Conservation (phyloP, 2,113 vertebrate genomes). For the Gopherus flavomarginatus region DNA sequence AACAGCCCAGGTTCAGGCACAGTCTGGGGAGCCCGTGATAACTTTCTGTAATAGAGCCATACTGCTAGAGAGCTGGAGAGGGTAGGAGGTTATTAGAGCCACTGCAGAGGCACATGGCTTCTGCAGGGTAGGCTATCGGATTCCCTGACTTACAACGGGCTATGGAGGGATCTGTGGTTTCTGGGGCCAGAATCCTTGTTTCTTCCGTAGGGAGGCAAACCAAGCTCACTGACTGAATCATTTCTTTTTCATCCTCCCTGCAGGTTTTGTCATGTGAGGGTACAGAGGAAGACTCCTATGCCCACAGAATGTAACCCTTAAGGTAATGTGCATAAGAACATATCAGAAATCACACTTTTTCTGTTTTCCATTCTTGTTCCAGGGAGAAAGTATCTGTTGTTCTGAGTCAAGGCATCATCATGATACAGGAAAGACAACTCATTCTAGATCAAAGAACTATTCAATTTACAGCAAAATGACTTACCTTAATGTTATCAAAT, state of each 20-base stretch:
- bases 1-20: background rate
- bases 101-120: background rate
- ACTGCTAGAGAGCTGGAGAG: background rate
- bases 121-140: background rate
- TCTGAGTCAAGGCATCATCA: background rate
- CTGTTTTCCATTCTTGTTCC: conserved; percentile 4
- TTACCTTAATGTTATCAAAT: background rate
- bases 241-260: background rate
- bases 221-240: background rate
- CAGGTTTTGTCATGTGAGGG: background rate
- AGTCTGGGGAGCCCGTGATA: background rate
- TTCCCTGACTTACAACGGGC: background rate
- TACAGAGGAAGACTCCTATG: background rate
- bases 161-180: background rate
- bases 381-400: background rate
- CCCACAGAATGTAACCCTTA: background rate
- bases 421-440: background rate
- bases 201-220: background rate
- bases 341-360: background rate
- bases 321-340: background rate
- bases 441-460: background rate
- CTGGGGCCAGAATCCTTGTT: background rate
- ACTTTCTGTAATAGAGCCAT: background rate
- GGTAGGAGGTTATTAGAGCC: background rate
- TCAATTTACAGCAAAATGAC: background rate